Conservation (phyloP, 2,888 invertebrate genomes). For the Zonitis immaculata region DNA sequence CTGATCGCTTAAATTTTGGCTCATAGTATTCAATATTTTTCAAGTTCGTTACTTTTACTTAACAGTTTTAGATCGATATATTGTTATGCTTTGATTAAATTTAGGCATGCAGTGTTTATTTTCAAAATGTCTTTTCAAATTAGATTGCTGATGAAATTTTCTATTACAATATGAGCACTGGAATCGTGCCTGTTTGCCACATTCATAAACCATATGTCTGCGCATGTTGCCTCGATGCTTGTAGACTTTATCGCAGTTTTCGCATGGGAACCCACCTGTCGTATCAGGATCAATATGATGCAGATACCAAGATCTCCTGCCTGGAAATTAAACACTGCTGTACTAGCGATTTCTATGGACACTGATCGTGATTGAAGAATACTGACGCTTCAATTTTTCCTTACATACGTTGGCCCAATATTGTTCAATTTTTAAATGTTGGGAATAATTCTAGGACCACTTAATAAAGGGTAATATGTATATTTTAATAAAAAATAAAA, state of each 20-base stretch:
- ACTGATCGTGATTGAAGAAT: slow-evolving; percentile 20
- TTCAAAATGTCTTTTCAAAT: slow-evolving; percentile 48
- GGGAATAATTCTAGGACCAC: too few relatives aligned
- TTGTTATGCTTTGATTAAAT: slow-evolving; percentile 39
- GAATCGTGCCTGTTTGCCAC: slow-evolving; percentile 46
- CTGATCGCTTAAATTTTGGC: slow-evolving; percentile 10
- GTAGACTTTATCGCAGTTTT: slow-evolving; percentile 76
- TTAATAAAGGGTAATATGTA: too few relatives aligned
- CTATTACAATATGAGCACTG: slow-evolving; percentile 51
- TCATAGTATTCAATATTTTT: slow-evolving; percentile 15
- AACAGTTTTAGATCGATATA: slow-evolving; percentile 32
- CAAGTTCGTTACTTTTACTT: slow-evolving; percentile 8
- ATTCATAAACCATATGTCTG: slow-evolving; percentile 65
- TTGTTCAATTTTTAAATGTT: not conserved
- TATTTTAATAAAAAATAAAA: not conserved
- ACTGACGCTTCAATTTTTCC: not conserved
- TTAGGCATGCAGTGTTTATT: slow-evolving; percentile 40
- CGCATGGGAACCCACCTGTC: slow-evolving; percentile 51
- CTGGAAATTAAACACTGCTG: slow-evolving; percentile 48
- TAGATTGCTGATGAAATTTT: slow-evolving; percentile 54
- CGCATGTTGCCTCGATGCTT: slow-evolving; percentile 74
- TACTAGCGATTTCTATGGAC: slow-evolving; percentile 35
- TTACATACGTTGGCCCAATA: slow-evolving; percentile 27
- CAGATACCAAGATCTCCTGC: slow-evolving; percentile 39
- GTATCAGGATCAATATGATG: slow-evolving; percentile 37